Base-by-base conservation (phyloP, 2,888 invertebrate genomes). In the Suillia variegata region DNA sequence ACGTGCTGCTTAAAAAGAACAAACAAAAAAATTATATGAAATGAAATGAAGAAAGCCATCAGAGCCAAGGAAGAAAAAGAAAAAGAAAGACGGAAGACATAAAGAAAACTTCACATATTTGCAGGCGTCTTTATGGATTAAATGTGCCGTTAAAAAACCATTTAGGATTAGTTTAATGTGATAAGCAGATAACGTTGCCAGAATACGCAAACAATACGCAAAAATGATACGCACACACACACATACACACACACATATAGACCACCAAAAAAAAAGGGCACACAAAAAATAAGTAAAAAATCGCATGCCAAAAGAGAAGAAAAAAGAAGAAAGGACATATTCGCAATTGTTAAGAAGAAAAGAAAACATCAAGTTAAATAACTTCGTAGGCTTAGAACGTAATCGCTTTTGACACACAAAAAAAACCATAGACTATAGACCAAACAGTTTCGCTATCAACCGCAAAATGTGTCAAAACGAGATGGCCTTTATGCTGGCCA, bases 91-190 rank as follows among this genome's bases (percentile, higher is more conserved):
- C 38, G 12, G 8, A 38, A 38, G 38, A 8, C 15, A 38, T 5
- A 26, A 26, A 26, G 10, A 10, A 26, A 56, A 42, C 54, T 54
- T 55, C 57, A 62, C 59, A 58, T 65, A 61, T 62, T 65, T 62
- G 56, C 59, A 57, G 56, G 47, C 56, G 4, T 24, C 50, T 24
- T 21, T 26, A 48, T 42, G 52, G 33, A 67, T 68, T 68, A 76
- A 76, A 79, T 77, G 75, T 76, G 70, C 75, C 77, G 76, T 75
- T 69, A 78, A 75, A 75, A 74, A 78, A 73, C 75, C 78, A 77
- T 77, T 77, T 79, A 75, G 79, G 79, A 78, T 77, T 78, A 78
- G 75, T 76, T 77, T 77, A 75, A 77, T 77, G 77, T 76, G 73
- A 77, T 74, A 73, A 73, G 70, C 61, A 71, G 70, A 75, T 68